These are phyloP conservation scores for Chalcis sispes DNA, from an alignment of 2,888 invertebrate species.

Conservation along the genomic window DNA sequence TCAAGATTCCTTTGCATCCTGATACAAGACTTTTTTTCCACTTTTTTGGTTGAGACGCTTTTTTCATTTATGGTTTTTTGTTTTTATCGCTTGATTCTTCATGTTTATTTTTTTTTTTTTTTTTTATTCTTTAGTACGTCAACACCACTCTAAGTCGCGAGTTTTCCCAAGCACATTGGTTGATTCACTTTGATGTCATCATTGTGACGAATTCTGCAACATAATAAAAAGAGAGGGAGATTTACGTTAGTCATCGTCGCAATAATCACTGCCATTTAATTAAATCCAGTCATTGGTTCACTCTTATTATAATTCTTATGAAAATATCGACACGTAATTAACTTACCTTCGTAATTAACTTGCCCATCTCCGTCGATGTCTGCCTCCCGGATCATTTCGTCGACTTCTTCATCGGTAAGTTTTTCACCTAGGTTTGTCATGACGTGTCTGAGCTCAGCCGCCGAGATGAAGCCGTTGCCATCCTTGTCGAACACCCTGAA, in stretches of 20 bases:
- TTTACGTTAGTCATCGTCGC: conserved; percentile 44
- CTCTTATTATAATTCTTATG: no score
- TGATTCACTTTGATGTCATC: conserved; percentile 98
- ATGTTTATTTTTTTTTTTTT: conserved; percentile 69
- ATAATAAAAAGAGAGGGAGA: conserved; percentile 67
- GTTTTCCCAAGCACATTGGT: conserved; percentile 81
- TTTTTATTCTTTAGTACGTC: conserved; percentile 78
- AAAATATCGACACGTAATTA: no score
- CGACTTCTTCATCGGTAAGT: conserved; percentile 99
- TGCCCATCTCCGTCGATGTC: conserved; percentile 99
- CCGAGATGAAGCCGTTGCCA: conserved; percentile 99
- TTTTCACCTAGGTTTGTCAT: conserved; percentile 99
- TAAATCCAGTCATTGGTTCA: no score
- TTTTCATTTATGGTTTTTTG: conserved; percentile 73
- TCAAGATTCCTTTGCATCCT: conserved; percentile 74
- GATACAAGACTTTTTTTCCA: conserved; percentile 72
- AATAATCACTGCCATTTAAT: no score
- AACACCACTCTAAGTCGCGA: conserved; percentile 82
- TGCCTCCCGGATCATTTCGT: conserved; percentile 99
- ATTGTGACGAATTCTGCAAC: conserved; percentile 97
- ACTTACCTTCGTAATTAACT: conserved; percentile 96
- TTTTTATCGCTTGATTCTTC: conserved; percentile 75
- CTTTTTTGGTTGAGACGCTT: conserved; percentile 80
- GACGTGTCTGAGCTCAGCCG: conserved; percentile 98
- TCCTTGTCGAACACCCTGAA: conserved; percentile 99